phyloP scores from a whole-genome alignment of 2,888 invertebrate species.

The Stenurella melanura region DNA sequence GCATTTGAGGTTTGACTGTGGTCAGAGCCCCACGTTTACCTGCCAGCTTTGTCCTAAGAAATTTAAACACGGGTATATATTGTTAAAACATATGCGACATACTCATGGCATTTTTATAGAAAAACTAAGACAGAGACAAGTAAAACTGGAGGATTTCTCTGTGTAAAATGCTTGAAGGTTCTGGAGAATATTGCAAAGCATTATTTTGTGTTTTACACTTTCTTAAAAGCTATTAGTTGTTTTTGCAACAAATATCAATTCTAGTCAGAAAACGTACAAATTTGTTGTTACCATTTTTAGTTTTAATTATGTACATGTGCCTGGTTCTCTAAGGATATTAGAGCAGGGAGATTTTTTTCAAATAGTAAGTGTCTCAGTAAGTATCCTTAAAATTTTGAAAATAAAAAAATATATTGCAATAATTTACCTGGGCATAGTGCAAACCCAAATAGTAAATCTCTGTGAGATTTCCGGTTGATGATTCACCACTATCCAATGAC shows the following conservation, averaged over 20 bases:
- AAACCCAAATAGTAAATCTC: no score
- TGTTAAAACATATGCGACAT: conserved; percentile 60
- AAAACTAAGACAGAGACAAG: conserved; percentile 55
- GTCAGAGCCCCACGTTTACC: conserved; percentile 60
- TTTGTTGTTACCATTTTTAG: neutral
- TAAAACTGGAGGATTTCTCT: neutral
- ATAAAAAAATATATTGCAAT: no score
- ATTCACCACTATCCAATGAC: no score
- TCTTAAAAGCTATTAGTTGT: neutral
- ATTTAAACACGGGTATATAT: conserved; percentile 61
- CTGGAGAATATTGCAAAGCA: no score
- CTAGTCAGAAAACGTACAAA: conserved; percentile 34
- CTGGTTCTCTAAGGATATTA: no score
- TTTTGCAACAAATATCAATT: conserved; percentile 4
- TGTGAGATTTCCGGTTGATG: no score
- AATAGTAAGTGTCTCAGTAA: no score
- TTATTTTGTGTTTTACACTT: neutral
- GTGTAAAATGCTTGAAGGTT: neutral
- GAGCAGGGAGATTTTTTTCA: no score
- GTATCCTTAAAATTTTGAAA: no score
- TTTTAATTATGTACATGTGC: no score
- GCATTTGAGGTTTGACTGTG: conserved; percentile 58
- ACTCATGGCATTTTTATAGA: conserved; percentile 62
- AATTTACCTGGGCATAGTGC: no score
- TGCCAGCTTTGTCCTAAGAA: conserved; percentile 60